These are phyloP conservation scores for Alcedo quadribrachys DNA, from an alignment of 2,797 vertebrate species.

Conservation along the genomic window DNA sequence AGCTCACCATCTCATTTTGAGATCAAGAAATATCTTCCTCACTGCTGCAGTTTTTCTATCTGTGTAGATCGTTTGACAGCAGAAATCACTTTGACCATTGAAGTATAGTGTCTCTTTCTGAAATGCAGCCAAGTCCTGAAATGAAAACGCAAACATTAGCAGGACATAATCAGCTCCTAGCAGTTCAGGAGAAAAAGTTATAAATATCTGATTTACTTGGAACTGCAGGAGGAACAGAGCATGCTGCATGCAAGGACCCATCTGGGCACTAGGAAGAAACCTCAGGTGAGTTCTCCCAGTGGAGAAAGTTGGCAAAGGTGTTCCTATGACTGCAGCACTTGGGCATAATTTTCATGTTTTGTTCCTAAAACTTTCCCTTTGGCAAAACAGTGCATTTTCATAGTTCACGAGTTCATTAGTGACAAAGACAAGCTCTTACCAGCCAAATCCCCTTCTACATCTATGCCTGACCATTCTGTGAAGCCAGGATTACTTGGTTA, in stretches of 20 bases:
- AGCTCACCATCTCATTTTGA: background rate
- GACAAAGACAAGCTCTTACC: background rate
- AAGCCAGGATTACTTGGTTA: background rate
- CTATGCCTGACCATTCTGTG: background rate
- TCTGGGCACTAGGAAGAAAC: background rate
- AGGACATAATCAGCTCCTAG: background rate
- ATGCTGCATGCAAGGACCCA: background rate
- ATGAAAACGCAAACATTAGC: background rate
- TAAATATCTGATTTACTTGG: background rate
- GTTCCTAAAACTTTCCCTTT: background rate
- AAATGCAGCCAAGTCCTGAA: background rate
- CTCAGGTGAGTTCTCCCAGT: accelerated
- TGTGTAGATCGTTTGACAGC: background rate
- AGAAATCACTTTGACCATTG: background rate
- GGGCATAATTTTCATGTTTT: background rate
- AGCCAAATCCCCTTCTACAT: background rate
- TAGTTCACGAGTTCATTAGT: background rate
- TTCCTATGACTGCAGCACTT: background rate
- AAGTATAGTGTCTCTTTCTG: background rate
- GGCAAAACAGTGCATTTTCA: background rate
- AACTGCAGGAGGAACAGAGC: background rate
- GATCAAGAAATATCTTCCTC: background rate
- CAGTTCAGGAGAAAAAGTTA: background rate
- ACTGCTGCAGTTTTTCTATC: background rate
- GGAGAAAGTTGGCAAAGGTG: background rate